Base-by-base conservation (phyloP, 1,140 invertebrate species). In the Theocolax elegans region DNA sequence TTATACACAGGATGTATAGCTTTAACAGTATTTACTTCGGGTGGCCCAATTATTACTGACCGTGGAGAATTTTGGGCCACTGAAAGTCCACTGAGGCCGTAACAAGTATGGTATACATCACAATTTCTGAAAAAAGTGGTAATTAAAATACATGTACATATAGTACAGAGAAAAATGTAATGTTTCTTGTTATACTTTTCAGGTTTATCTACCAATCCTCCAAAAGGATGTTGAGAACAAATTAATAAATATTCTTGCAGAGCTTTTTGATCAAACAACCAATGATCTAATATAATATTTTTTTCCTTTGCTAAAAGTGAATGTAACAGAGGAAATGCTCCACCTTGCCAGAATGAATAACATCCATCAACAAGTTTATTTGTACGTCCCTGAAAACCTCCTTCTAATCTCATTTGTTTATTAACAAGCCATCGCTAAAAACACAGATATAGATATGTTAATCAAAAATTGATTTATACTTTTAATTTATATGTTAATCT, bases 281-380 rank as follows among this genome's bases (percentile, higher is more conserved):
- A 93, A 46, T 83, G 78, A 62, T 88, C 76, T 53, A 54, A 25
- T 10, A 63, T 35, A 31, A 67, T 38, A 62, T 67, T 67, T 8
- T 82, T 79, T 77, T 87, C 79, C 65, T 83, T 83, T 13, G 79
- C 77, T 27, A 93, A 80, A 46, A 89, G 85, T 40, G 87, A 85
- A 72, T 92, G 88, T 8, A 95, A 88, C 29, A 91, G 86, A 42
- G 95, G 94, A 82, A 99, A 96, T 40, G 92, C 89, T 31, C 93
- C 97, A 27, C 95, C 96, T 87, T 97, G 95, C 98, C 98, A 99
- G 87, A 99, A 99, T 3, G 96, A 97, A 83, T 99, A 99, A 86
- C 98, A 99, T 8, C 94, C 94, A 88, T 99, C 98, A 1, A 99
- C 97, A 62, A 99, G 85, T 88, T 99, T 99, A 85, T 99, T 99